Evolutionary conservation across 2,888 invertebrate species (phyloP), one percentile per base, ranked within the genome.

Genomic region (Bellardia bayeri): DNA sequence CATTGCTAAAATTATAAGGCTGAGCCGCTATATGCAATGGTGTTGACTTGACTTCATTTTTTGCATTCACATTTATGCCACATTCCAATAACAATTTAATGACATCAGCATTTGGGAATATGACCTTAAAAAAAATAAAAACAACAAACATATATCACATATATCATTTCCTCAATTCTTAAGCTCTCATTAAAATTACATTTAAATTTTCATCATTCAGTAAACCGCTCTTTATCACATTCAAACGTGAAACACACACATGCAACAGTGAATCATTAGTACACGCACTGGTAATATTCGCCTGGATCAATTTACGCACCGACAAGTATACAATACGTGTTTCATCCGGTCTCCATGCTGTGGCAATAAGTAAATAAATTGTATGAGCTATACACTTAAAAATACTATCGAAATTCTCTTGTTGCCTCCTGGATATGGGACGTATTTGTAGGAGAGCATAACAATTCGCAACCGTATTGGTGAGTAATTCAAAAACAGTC

Each of bases 181-280:
- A 3, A 33, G 2, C 9, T n/a, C 3, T 49, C 3, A 56, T 11
- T 6, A 14, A 61, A 88, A 90, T 89, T 87, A 93, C 94, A 91
- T 93, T 93, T 90, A 95, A 94, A 91, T 95, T 92, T 91, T 96
- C 96, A 90, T 96, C 96, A 86, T 95, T 95, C 92, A 97, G 96
- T 94, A 97, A 96, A 90, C 96, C 96, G 91, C 97, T 96, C 91
- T 96, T 96, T 89, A 97, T 96, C 14, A 96, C 96, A 94, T 97
- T 97, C 89, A 96, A 94, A 89, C 96, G 96, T 61, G 96, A 97
- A 82, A 97, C 97, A 91, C 97, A 96, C 89, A 98, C 95, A 94
- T 98, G 98, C 86, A 98, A 95, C 88, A 98, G 94, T n/a, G 97
- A 96, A 93, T 98, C 97, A 86, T 96, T 96, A 82, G 96, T 95